Conservation (phyloP, 2,888 invertebrate genomes). For the Brassicogethes aeneus region DNA sequence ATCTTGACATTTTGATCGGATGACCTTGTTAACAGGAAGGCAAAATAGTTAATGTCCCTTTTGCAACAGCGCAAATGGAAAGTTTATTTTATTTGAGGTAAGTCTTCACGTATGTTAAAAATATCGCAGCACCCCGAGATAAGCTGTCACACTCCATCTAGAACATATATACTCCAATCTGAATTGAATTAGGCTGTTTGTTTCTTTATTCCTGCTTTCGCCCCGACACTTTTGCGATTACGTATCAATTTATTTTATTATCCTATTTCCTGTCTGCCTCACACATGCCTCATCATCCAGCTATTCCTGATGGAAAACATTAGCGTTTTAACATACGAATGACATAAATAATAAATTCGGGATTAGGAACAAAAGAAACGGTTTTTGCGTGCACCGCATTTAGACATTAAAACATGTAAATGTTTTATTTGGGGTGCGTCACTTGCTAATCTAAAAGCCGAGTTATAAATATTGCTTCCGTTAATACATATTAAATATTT, state of each 20-base stretch:
- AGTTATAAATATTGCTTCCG: too few species aligned
- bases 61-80: too few species aligned
- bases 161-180: constrained; percentile 38
- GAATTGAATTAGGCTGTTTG: constrained; percentile 32
- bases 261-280: constrained; percentile 16
- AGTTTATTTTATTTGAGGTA: too few species aligned
- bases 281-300: too few species aligned
- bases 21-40: too few species aligned
- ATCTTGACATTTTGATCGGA: constrained; percentile 37
- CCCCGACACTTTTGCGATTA: constrained; percentile 28
- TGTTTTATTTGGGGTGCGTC: neutral
- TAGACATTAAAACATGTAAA: neutral
- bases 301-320: neutral
- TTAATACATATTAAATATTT: too few species aligned
- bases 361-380: neutral
- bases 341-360: neutral
- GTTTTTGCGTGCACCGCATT: neutral
- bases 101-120: too few species aligned
- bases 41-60: too few species aligned
- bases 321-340: neutral
- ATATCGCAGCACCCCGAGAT: constrained; percentile 30
- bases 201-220: constrained; percentile 18
- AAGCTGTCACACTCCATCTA: constrained; percentile 36
- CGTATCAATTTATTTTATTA: constrained; percentile 34
- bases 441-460: neutral